Evolutionary conservation across 1,140 invertebrate genomes (phyloP).

Genomic region (Pseudachorutes palmiensis): DNA sequence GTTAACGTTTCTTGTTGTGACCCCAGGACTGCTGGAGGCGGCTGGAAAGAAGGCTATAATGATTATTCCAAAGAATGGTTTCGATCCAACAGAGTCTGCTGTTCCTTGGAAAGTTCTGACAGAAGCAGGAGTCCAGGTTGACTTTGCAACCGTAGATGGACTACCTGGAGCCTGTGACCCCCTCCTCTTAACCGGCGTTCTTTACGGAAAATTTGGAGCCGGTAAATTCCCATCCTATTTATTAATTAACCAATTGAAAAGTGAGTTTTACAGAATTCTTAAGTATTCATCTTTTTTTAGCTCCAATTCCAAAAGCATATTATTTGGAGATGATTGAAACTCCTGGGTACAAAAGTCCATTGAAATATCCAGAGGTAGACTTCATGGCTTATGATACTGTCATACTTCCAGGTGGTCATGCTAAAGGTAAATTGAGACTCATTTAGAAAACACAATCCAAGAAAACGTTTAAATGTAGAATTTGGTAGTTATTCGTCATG

Average conservation of each 20-base stretch:
- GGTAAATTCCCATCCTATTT: no score
- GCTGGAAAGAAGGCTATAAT: slow-evolving; percentile 22
- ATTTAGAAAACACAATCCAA: not conserved
- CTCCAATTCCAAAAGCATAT: not conserved
- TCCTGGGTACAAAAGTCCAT: slow-evolving; percentile 25
- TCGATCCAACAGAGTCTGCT: slow-evolving; percentile 30
- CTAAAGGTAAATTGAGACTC: no score
- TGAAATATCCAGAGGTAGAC: slow-evolving; percentile 17
- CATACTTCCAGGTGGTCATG: slow-evolving; percentile 34
- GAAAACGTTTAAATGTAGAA: no score
- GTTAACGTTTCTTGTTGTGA: no score
- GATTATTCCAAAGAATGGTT: slow-evolving; percentile 28
- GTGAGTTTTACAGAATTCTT: not conserved
- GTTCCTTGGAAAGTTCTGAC: slow-evolving; percentile 31
- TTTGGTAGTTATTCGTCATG: no score
- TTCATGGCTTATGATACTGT: slow-evolving; percentile 30
- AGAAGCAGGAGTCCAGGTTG: slow-evolving; percentile 20
- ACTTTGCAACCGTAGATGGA: slow-evolving; percentile 29
- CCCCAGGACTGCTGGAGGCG: no score
- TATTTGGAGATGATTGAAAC: slow-evolving; percentile 26
- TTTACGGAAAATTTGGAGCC: slow-evolving; percentile 33
- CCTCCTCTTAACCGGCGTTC: slow-evolving; percentile 25
- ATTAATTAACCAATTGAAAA: not conserved
- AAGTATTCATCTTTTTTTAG: not conserved
- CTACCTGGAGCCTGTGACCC: slow-evolving; percentile 29